A percentile compares a stretch with the other conserved stretches of the same genome.
These are phyloP conservation scores for Spheniscus mendiculus DNA, from an alignment of 2,113 vertebrate genomes.

Conservation along the genomic window DNA sequence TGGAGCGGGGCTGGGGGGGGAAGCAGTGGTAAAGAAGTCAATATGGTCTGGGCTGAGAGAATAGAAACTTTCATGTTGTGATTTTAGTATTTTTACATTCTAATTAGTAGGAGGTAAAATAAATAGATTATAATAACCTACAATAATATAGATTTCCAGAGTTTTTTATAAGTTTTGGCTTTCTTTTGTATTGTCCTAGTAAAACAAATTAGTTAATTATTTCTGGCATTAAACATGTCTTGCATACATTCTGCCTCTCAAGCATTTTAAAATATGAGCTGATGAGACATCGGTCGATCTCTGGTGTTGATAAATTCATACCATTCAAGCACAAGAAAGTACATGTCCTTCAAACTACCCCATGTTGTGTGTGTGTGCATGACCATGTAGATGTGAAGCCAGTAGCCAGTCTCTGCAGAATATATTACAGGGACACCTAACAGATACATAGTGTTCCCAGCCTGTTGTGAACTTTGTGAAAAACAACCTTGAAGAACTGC, in stretches of 20 bases:
- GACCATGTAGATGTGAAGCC: background rate
- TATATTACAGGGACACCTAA: background rate
- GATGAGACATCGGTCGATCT: background rate
- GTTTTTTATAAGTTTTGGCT: background rate
- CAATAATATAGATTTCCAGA: background rate
- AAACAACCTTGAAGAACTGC: background rate
- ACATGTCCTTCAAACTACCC: background rate
- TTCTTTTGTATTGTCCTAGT: background rate
- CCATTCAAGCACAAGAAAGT: background rate
- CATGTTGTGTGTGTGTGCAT: background rate
- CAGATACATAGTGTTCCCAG: background rate
- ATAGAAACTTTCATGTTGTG: background rate
- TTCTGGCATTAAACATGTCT: background rate
- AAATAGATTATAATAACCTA: background rate
- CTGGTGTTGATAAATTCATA: background rate
- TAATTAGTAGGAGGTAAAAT: background rate
- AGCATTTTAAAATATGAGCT: background rate
- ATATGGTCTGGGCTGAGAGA: background rate
- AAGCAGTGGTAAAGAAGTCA: background rate
- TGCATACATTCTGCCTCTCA: background rate
- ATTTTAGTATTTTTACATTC: background rate
- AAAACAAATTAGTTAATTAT: background rate
- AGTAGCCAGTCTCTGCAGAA: background rate
- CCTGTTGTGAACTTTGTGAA: background rate
- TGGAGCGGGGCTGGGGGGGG: too few relatives aligned